A percentile compares a stretch with the other conserved stretches of the same genome.
Evolutionary conservation across 2,888 invertebrate species (phyloP).

Genomic region (Beris morrisii): DNA sequence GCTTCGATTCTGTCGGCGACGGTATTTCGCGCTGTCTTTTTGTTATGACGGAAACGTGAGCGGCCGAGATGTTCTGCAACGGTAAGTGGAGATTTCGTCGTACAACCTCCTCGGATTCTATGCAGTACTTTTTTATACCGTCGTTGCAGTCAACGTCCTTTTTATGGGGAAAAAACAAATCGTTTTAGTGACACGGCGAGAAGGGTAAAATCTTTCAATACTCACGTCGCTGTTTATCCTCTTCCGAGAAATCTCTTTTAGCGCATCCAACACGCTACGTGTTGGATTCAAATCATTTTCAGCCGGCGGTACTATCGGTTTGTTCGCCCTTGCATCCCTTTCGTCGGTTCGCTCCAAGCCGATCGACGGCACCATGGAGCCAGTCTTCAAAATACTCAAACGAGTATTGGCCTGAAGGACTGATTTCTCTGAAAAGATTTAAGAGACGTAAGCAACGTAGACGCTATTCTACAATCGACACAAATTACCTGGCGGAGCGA

Average conservation of each 20-base stretch:
- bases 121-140: slow-evolving; percentile 50
- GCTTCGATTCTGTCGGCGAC: slow-evolving; percentile 35
- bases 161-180: slow-evolving; percentile 16
- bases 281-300: slow-evolving; percentile 55
- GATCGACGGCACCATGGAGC: slow-evolving; percentile 42
- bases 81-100: neutral
- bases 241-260: slow-evolving; percentile 62
- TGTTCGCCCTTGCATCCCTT: slow-evolving; percentile 50
- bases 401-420: slow-evolving; percentile 51
- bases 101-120: slow-evolving; percentile 42
- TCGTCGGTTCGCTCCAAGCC: slow-evolving; percentile 48
- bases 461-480: neutral
- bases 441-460: neutral
- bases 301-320: slow-evolving; percentile 51
- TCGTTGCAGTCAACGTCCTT: slow-evolving; percentile 47
- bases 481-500: slow-evolving; percentile 50
- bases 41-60: slow-evolving; percentile 40
- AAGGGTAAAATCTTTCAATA: slow-evolving; percentile 19
- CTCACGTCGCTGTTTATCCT: slow-evolving; percentile 59
- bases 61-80: slow-evolving; percentile 18
- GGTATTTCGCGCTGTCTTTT: slow-evolving; percentile 36
- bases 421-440: slow-evolving; percentile 43
- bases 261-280: slow-evolving; percentile 60
- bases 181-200: neutral
- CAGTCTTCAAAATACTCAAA: slow-evolving; percentile 50